phyloP scores from a whole-genome alignment of 2,797 vertebrate genomes.

The Macrochelys suwanniensis region DNA sequence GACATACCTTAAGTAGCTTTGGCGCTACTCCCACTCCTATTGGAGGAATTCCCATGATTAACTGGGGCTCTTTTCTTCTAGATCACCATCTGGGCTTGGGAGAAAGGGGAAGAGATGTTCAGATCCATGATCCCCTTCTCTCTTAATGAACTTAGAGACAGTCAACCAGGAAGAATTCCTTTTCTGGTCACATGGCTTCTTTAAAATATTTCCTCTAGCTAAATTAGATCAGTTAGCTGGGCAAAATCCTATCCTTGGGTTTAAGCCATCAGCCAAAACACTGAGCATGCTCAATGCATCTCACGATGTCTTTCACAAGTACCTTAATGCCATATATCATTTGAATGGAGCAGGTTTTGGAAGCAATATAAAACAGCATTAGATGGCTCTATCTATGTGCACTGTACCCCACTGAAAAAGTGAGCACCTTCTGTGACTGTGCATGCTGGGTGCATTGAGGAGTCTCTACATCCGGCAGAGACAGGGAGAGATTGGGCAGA shows the following conservation, averaged over 20 bases:
- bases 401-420: not conserved
- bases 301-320: not conserved
- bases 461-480: not conserved
- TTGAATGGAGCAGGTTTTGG: not conserved
- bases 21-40: not conserved
- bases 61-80: not conserved
- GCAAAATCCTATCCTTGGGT: not conserved
- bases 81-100: fast-evolving
- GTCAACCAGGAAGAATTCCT: not conserved
- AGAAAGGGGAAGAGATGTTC: not conserved
- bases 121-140: not conserved
- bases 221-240: not conserved
- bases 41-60: not conserved
- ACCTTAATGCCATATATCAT: not conserved
- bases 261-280: not conserved
- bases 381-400: not conserved
- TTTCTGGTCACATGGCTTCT: not conserved
- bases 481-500: not conserved
- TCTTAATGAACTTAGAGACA: not conserved
- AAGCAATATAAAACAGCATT: not conserved
- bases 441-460: not conserved
- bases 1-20: not conserved
- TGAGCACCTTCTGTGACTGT: not conserved
- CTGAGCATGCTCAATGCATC: not conserved
- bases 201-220: not conserved